A percentile compares a stretch with the other conserved stretches of the same genome.
Evolutionary conservation across 2,888 invertebrate species (phyloP).

Genomic region (Plagodis dolabraria): DNA sequence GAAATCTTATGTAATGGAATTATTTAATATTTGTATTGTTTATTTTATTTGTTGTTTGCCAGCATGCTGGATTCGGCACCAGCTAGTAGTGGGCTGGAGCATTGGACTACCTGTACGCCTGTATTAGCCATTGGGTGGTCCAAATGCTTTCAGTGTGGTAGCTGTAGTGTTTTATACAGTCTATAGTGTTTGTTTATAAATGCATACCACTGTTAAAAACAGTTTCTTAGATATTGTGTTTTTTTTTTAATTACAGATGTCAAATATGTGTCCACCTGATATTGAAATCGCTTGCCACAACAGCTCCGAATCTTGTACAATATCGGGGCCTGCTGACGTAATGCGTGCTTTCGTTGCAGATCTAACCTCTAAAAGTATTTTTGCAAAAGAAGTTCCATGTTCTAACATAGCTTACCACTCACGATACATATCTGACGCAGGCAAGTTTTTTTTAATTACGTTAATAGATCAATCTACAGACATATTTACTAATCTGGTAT

Average conservation of each 20-base stretch:
- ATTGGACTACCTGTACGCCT: too few species aligned
- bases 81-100: too few species aligned
- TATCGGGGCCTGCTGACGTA: slow-evolving; percentile 88
- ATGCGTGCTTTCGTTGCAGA: slow-evolving; percentile 82
- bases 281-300: slow-evolving; percentile 90
- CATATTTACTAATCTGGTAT: neutral
- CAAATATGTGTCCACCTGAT: slow-evolving; percentile 59
- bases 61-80: too few species aligned
- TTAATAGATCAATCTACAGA: neutral
- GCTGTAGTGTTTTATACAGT: too few species aligned
- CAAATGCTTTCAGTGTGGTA: too few species aligned
- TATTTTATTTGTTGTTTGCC: too few species aligned
- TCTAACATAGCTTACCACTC: slow-evolving; percentile 94
- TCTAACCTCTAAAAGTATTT: slow-evolving; percentile 52
- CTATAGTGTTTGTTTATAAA: too few species aligned
- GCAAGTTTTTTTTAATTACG: slow-evolving; percentile 32
- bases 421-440: slow-evolving; percentile 88
- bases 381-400: slow-evolving; percentile 70
- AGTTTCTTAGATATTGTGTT: too few species aligned
- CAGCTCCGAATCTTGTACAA: slow-evolving; percentile 88
- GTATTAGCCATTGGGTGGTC: too few species aligned
- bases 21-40: too few species aligned
- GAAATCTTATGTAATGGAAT: too few species aligned
- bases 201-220: too few species aligned
- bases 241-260: slow-evolving; percentile 31